A percentile compares a stretch with the other conserved stretches of the same genome.
Conservation (phyloP, 2,888 invertebrate species). For the Rotaria magnacalcarata region DNA sequence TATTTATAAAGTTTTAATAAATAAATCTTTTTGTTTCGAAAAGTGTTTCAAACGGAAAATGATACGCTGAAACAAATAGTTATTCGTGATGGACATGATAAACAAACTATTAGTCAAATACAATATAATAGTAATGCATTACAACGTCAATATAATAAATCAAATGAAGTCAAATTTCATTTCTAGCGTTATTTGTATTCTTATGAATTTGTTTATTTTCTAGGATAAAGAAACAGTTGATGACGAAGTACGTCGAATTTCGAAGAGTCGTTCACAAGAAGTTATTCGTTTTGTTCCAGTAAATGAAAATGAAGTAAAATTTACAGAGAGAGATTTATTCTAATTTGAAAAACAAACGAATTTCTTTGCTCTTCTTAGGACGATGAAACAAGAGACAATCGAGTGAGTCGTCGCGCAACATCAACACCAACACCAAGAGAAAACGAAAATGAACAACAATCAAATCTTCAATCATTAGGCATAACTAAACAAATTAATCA, state of each 20-base stretch:
- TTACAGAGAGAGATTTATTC: too few relatives aligned
- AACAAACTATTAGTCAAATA: background rate
- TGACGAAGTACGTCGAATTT: background rate
- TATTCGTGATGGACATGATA: conserved; percentile 6
- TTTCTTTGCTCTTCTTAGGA: background rate
- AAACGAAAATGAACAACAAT: background rate
- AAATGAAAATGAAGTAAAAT: background rate
- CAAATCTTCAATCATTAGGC: background rate
- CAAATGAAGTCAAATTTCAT: too few relatives aligned
- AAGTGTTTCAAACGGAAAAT: conserved; percentile 18
- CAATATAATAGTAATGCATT: background rate
- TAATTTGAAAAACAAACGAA: too few relatives aligned
- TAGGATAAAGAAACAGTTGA: too few relatives aligned
- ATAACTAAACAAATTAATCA: conserved; percentile 18
- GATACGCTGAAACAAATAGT: background rate
- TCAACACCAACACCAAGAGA: conserved; percentile 6
- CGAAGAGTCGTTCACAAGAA: background rate
- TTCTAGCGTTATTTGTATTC: too few relatives aligned
- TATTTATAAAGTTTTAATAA: background rate
- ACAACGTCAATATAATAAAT: background rate
- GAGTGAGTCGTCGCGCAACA: background rate
- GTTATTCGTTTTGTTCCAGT: background rate
- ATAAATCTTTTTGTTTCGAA: background rate
- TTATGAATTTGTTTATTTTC: too few relatives aligned
- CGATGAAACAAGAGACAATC: background rate